A percentile compares a stretch with the other conserved stretches of the same genome.
phyloP scores from a whole-genome alignment of 2,888 invertebrate genomes.

The Diadegma fenestrale region DNA sequence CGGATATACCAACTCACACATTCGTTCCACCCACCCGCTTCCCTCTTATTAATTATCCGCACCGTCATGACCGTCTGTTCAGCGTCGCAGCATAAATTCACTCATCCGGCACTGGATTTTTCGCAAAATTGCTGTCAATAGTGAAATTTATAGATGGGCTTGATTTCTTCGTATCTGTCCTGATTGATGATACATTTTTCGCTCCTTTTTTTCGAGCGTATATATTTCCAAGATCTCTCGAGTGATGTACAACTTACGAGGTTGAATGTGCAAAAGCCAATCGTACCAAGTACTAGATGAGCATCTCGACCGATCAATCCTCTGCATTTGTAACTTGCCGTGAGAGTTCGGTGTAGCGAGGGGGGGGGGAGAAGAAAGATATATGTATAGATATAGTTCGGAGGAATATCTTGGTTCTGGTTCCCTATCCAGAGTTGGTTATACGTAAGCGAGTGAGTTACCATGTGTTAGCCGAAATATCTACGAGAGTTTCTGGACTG shows the following conservation, averaged over 20 bases:
- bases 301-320: constrained; percentile 70
- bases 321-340: constrained; percentile 71
- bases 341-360: constrained; percentile 39
- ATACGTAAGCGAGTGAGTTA: constrained; percentile 70
- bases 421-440: constrained; percentile 52
- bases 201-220: constrained; percentile 10
- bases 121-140: constrained; percentile 20
- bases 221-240: constrained; percentile 29
- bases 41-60: constrained; percentile 60
- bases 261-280: constrained; percentile 69
- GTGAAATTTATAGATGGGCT: not conserved
- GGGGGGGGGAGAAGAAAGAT: constrained; percentile 34
- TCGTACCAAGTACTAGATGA: constrained; percentile 67
- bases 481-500: constrained; percentile 76
- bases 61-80: constrained; percentile 51
- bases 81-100: constrained; percentile 1
- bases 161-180: constrained; percentile 49
- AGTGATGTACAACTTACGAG: constrained; percentile 61
- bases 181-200: constrained; percentile 57
- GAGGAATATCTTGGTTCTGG: constrained; percentile 59
- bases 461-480: constrained; percentile 78
- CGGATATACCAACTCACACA: constrained; percentile 28
- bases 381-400: constrained; percentile 9
- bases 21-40: not conserved
- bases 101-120: not conserved